phyloP scores from a whole-genome alignment of 2,888 invertebrate genomes.

The Diloba caeruleocephala region DNA sequence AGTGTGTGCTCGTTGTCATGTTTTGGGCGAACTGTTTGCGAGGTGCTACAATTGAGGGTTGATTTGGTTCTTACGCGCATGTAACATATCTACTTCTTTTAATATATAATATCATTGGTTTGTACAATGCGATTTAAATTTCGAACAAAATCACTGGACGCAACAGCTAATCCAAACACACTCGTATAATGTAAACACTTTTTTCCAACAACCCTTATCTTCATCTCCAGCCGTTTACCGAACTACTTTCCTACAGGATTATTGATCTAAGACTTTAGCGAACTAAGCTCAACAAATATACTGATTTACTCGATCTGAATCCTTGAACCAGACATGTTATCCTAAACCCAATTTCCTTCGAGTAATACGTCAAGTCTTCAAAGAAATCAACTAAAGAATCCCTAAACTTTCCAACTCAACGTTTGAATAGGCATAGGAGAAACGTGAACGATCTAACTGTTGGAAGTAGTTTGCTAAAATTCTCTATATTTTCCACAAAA shows the following conservation, averaged over 20 bases:
- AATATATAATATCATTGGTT: too few relatives aligned
- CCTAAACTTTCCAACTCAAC: conserved; percentile 38
- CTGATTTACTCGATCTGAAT: conserved; percentile 41
- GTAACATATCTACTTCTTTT: too few relatives aligned
- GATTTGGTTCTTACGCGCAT: too few relatives aligned
- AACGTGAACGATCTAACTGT: conserved; percentile 25
- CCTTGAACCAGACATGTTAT: conserved; percentile 35
- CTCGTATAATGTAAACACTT: conserved; percentile 8
- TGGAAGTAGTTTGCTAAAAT: conserved; percentile 30
- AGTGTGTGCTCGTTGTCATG: too few relatives aligned
- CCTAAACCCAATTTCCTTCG: conserved; percentile 55
- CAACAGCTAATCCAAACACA: conserved; percentile 7
- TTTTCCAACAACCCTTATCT: conserved; percentile 1
- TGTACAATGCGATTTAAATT: conserved; percentile 36
- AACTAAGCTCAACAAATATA: conserved; percentile 21
- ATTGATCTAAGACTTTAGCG: conserved; percentile 23
- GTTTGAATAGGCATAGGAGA: conserved; percentile 33
- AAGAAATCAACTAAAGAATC: conserved; percentile 52
- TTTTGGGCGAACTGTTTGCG: too few relatives aligned
- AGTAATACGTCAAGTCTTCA: conserved; percentile 51
- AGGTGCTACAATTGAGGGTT: too few relatives aligned
- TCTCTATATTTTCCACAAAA: conserved; percentile 8
- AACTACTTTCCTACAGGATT: conserved; percentile 21
- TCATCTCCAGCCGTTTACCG: not conserved
- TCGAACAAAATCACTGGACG: conserved; percentile 23